Evolutionary conservation across 64 coral and sea anemone species (phyloP), one percentile per base, ranked within the genome.

Genomic region (Porites australiensis): DNA sequence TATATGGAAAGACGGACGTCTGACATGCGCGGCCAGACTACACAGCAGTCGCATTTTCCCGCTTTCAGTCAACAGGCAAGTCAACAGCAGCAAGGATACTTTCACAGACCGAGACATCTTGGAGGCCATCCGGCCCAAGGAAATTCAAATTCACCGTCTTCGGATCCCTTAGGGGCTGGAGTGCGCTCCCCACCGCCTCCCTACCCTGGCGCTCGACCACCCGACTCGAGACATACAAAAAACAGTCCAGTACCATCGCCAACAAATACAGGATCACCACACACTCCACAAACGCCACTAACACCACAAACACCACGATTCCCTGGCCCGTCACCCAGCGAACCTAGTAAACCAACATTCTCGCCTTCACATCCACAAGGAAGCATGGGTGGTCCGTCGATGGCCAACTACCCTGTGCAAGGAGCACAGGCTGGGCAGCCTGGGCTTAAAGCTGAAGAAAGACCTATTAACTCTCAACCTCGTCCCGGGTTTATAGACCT

Each of bases 181-280:
- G 94, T 99, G 22, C 91, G 98, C 6, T 96, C 94, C 22, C 98
- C 98, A 79, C 98, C 98, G 2, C 95, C 95, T 60, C 98, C 98
- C 37, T 99, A 99, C 80, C 98, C 98, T 14, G 88, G 91, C 48
- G 62, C 21, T 48, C 91, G 98, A 77, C 54, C 91, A 19, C 55
- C 77, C 47, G 91, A 87, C 21, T 44, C 73, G 18, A 86, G 82
- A 43, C 94, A 91, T 69, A 71, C 67, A 77, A 88, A 83, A 14
- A 90, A 88, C 81, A 99, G 98, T 68, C 92, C 92, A 47, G 94
- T 95, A 57, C 98, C 98, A 13, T 99, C 98, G 13, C 98, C 98
- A 75, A 99, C 91, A 46, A 99, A 91, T 79, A 93, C 91, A 61
- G 94, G 94, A 3, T 99, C 98, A 54, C 98, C 98, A 4, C 98